A percentile compares a stretch with the other conserved stretches of the same genome.
These are phyloP conservation scores for Danaus melanippus DNA, from an alignment of 1,140 invertebrate species.

Conservation along the genomic window DNA sequence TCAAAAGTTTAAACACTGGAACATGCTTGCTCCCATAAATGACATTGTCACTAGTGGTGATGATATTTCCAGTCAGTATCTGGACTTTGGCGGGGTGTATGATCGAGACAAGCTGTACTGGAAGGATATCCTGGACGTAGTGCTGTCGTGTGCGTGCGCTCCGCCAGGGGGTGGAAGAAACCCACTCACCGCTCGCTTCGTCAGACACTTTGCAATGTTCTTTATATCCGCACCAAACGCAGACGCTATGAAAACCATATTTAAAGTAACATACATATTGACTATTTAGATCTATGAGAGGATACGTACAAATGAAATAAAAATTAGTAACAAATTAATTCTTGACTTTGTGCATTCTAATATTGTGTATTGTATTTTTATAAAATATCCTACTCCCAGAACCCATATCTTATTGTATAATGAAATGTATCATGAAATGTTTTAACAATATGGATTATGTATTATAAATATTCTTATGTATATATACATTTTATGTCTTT, in stretches of 20 bases:
- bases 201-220: constrained; percentile 88
- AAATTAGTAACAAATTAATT: too few species aligned
- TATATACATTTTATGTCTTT: constrained; percentile 2
- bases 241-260: constrained; percentile 83
- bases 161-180: constrained; percentile 92
- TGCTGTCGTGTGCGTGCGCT: constrained; percentile 87
- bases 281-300: too few species aligned
- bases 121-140: constrained; percentile 89
- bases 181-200: constrained; percentile 85
- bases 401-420: too few species aligned
- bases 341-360: too few species aligned
- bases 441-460: too few species aligned
- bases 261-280: constrained; percentile 35
- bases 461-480: too few species aligned
- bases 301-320: too few species aligned
- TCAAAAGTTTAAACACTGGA: too few species aligned
- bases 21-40: too few species aligned
- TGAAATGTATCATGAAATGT: too few species aligned
- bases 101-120: constrained; percentile 89
- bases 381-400: too few species aligned
- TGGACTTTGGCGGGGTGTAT: constrained; percentile 88
- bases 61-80: constrained; percentile 76
- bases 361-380: too few species aligned
- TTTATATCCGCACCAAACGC: constrained; percentile 83
- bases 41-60: not conserved